phyloP scores from a whole-genome alignment of 2,888 invertebrate species.

The Drosophila rubida region DNA sequence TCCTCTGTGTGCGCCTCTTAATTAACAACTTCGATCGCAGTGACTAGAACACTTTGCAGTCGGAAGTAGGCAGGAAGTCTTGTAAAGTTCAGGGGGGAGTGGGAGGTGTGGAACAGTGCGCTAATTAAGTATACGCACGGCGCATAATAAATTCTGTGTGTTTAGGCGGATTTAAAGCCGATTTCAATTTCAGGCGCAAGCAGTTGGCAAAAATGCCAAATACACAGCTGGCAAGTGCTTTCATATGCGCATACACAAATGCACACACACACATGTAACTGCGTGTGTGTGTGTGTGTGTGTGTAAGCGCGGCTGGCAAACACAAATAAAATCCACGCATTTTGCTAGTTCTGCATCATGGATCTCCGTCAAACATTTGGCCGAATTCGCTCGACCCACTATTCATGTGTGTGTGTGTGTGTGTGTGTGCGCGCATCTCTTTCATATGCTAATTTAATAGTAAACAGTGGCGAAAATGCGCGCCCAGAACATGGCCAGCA shows the following conservation, averaged over 20 bases:
- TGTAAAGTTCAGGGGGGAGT: too few relatives aligned
- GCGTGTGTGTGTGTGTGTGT: neutral
- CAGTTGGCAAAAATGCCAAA: neutral
- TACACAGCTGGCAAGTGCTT: conserved; percentile 1
- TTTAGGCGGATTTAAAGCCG: conserved; percentile 2
- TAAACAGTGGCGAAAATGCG: conserved; percentile 61
- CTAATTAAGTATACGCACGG: conserved; percentile 10
- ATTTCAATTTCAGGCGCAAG: neutral
- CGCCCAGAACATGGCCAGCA: conserved; percentile 32
- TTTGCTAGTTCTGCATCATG: conserved; percentile 33
- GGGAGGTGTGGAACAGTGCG: neutral
- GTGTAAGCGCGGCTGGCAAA: neutral
- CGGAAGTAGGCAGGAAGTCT: too few relatives aligned
- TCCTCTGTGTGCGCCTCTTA: conserved; percentile 24
- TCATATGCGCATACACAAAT: neutral
- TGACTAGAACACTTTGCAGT: too few relatives aligned
- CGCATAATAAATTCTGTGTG: neutral
- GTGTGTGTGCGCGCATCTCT: conserved; percentile 36
- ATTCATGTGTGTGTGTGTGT: conserved; percentile 7
- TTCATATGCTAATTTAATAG: conserved; percentile 72
- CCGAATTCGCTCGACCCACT: conserved; percentile 7
- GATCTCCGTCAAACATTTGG: conserved; percentile 30
- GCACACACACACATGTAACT: neutral
- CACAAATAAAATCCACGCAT: conserved; percentile 34
- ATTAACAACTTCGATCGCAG: conserved; percentile 49